These are phyloP conservation scores for Hydroisotoma schaefferi DNA, from an alignment of 2,888 invertebrate species.

Conservation along the genomic window DNA sequence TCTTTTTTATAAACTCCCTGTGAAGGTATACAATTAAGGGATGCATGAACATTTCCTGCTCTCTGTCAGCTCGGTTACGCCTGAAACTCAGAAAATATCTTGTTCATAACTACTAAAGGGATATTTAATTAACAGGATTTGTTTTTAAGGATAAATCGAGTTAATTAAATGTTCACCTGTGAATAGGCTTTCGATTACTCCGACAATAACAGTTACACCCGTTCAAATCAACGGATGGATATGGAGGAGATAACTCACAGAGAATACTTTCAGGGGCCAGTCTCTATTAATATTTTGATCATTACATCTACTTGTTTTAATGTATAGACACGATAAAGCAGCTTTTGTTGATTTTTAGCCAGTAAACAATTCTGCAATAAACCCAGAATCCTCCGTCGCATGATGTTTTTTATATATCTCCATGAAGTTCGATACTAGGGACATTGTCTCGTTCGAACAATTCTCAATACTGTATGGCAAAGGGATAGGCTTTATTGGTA, in stretches of 20 bases:
- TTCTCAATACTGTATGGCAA: slow-evolving; percentile 42
- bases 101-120: background rate
- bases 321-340: too few relatives aligned
- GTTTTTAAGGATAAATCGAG: background rate
- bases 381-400: background rate
- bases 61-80: background rate
- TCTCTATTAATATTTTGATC: too few relatives aligned
- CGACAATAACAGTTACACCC: slow-evolving; percentile 26
- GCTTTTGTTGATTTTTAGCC: too few relatives aligned
- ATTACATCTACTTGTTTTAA: too few relatives aligned
- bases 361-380: too few relatives aligned
- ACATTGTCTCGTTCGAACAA: slow-evolving; percentile 37
- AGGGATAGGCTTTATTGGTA: slow-evolving; percentile 22
- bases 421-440: slow-evolving; percentile 31
- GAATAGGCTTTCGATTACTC: slow-evolving; percentile 27
- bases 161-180: slow-evolving; percentile 26
- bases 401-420: background rate
- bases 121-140: background rate
- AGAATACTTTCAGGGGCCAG: slow-evolving; percentile 40
- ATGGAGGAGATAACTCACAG: slow-evolving; percentile 32
- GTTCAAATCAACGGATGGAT: slow-evolving; percentile 37
- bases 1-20: too few relatives aligned
- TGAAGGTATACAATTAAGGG: slow-evolving; percentile 39
- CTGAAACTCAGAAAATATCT: background rate
- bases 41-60: slow-evolving; percentile 44